Evolutionary conservation across 2,113 vertebrate genomes (phyloP), one percentile per base, ranked within the genome.

Genomic region (Pachycephala philippinensis): DNA sequence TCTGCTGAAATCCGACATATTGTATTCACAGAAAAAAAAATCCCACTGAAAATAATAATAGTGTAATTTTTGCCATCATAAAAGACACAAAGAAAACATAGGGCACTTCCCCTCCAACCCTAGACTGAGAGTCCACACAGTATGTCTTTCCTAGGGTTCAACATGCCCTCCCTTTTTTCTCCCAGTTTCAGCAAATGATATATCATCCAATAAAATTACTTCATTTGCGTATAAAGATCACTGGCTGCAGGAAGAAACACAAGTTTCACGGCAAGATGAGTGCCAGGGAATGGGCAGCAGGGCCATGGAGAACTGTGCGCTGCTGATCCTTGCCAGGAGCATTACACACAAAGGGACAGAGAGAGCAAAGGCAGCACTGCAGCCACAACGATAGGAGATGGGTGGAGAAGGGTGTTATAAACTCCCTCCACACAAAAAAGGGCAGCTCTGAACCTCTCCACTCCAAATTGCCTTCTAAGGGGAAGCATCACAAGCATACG

Each of bases 341-440:
- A 19, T n/a, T n/a, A 23, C 17, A 71, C 20, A 27, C 40, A 37
- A 76, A 72, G 42, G 37, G 17, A 76, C 45, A 74, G 15, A 74
- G 23, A 42, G 18, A 52, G 70, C 45, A 74, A 63, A 77, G 24
- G 79, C 85, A 66, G 66, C 47, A 47, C 18, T 0, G 2, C 1
- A 12, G 26, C 40, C 2, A 0, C 56, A 53, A 15, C 0, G 1
- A 60, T 15, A 10, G 24, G 19, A 71, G 33, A 14, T 4, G 5
- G 35, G 59, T 49, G 27, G 40, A 71, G 15, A 68, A 69, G 49
- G 19, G 24, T 22, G 21, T 42, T 35, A 45, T 0, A 2, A 70
- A 86, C 17, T 59, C 54, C 39, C 17, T 54, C 30, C 10, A 1
- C 24, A 31, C 22, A 84, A 52, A 40, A 82, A 72, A 2, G 27